Base-by-base conservation (phyloP, 2,797 vertebrate genomes). In the Vireo griseus region DNA sequence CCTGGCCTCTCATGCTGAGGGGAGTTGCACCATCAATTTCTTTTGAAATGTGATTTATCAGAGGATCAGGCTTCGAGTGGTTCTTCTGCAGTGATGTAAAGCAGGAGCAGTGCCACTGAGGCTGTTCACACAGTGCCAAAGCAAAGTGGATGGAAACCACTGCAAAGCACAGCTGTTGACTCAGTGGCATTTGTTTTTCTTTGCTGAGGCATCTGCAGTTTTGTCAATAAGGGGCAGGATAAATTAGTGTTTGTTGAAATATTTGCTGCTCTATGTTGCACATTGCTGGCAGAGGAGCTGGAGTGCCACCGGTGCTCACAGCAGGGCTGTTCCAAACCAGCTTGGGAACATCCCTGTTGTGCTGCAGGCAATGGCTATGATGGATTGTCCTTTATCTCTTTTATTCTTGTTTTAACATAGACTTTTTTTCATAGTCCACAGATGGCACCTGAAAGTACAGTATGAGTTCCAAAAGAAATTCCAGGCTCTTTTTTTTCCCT, bases 401-500 rank as follows among this genome's bases (percentile, higher is more conserved):
- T 80, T 69, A 35, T 78, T 86, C 69, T 58, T 80, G 25, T 88
- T 92, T 92, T 91, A 92, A 74, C 48, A 42, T 4, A 19, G 48
- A 26, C 24, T 31, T 77, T 52, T 35, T 57, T 90, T 94, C 39
- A 24, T 59, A 69, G 71, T 58, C 72, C 86, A 78, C 68, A 93
- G 85, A 88, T 84, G 95, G 88, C 96, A 97, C 95, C 96, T 97
- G 94, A 96, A 95, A 88, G 90, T 78, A 94, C 92, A 92, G 50
- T 62, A 48, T 81, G 71, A 77, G 50, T 96, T 95, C 84, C 94
- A 96, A 91, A 91, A 95, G 81, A 79, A 94, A 91, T 96, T 96
- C 66, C 77, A 90, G 71, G 7, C 51, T 94, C n/a, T 5, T 58
- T 87, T 95, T 94, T 82, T 21, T 44, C 94, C 80, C 94, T 97